Evolutionary conservation across 2,888 invertebrate species (phyloP).

Genomic region (Hofmannophila pseudospretella): DNA sequence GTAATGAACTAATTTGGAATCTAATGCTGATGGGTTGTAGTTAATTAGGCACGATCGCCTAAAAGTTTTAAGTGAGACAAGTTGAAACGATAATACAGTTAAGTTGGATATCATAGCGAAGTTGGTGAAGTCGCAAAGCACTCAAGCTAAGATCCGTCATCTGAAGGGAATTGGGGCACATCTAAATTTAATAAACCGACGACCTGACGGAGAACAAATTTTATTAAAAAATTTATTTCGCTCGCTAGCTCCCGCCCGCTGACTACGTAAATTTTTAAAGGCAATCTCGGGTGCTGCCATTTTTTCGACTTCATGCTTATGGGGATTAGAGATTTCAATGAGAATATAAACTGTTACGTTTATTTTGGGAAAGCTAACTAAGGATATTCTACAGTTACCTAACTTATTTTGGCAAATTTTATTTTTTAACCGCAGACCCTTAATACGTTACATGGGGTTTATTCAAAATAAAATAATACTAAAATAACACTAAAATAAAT

Average conservation of each 20-base stretch:
- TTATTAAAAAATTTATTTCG: conserved; percentile 27
- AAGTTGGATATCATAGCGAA: not conserved
- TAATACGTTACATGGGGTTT: too few relatives aligned
- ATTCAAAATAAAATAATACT: too few relatives aligned
- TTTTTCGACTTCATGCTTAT: conserved; percentile 3
- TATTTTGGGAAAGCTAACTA: too few relatives aligned
- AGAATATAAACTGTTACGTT: too few relatives aligned
- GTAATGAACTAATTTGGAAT: too few relatives aligned
- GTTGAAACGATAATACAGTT: not conserved
- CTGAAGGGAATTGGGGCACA: conserved; percentile 24
- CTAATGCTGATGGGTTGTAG: too few relatives aligned
- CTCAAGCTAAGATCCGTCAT: conserved; percentile 5
- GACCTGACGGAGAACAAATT: conserved; percentile 19
- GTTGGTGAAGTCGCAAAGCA: not conserved
- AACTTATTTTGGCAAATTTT: too few relatives aligned
- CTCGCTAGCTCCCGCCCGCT: conserved; percentile 5
- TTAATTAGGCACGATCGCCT: too few relatives aligned
- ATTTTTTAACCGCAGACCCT: too few relatives aligned
- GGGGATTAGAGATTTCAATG: too few relatives aligned
- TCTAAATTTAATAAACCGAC: conserved; percentile 31
- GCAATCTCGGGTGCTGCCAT: conserved; percentile 11
- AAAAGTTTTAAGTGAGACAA: not conserved
- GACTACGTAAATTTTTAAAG: conserved; percentile 20
- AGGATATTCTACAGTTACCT: too few relatives aligned
- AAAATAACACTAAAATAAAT: too few relatives aligned